Percentiles rank a stretch among this genome's conserved stretches.
Evolutionary conservation across 2,113 vertebrate genomes (phyloP).

Genomic region (Rhynchomys soricoides): DNA sequence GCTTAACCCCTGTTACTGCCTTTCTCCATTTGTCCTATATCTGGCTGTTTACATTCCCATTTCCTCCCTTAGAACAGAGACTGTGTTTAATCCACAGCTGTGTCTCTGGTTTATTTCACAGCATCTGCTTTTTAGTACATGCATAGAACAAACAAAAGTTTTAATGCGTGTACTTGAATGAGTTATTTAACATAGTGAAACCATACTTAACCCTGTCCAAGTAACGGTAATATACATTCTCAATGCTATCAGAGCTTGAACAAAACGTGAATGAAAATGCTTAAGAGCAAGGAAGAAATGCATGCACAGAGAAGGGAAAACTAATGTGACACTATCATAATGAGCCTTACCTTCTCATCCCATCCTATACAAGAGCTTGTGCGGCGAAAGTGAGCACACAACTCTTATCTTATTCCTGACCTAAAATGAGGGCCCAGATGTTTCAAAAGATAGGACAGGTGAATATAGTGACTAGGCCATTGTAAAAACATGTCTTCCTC

Average conservation of each 20-base stretch:
- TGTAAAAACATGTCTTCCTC: not conserved
- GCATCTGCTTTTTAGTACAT: not conserved
- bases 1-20: not conserved
- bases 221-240: not conserved
- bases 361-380: not conserved
- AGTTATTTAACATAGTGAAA: not conserved
- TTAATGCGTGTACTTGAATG: not conserved
- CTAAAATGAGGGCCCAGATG: not conserved
- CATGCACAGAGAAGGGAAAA: not conserved
- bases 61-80: constrained; percentile 8
- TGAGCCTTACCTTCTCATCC: not conserved
- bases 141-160: not conserved
- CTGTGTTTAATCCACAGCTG: not conserved
- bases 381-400: not conserved
- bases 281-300: not conserved
- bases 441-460: not conserved
- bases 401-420: not conserved
- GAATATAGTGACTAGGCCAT: not conserved
- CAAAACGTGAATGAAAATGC: constrained; percentile 10
- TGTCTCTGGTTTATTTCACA: constrained; percentile 10
- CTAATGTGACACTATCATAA: not conserved
- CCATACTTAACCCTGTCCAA: not conserved
- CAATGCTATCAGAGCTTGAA: not conserved
- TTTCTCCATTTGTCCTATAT: constrained; percentile 30
- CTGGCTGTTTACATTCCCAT: constrained; percentile 30